Evolutionary conservation across 2,888 invertebrate species (phyloP).

Genomic region (Chelonus formosanus): DNA sequence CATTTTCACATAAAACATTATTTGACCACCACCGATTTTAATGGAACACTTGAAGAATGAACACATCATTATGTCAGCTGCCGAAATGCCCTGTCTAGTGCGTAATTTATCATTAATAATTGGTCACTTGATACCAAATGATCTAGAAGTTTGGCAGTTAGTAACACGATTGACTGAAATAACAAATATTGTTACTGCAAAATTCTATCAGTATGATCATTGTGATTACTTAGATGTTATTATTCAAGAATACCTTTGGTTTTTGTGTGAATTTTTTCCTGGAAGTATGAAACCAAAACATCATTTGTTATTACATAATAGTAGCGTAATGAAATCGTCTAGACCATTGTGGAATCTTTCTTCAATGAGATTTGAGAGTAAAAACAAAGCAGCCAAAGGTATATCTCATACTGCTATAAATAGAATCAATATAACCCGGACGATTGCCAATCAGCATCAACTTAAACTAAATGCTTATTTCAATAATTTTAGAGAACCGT

Average conservation of each 20-base stretch:
- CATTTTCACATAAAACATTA: too few relatives aligned
- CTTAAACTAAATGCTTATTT: not conserved
- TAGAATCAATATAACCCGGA: not conserved
- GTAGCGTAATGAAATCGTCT: constrained; percentile 11
- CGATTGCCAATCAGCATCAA: not conserved
- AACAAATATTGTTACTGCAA: not conserved
- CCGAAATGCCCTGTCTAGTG: constrained; percentile 4
- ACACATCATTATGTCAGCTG: constrained; percentile 3
- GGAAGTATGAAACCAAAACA: constrained; percentile 13
- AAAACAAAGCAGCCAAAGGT: constrained; percentile 11
- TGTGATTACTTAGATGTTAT: not conserved
- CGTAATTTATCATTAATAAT: not conserved
- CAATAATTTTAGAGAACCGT: too few relatives aligned
- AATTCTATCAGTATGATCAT: not conserved
- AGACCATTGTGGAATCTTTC: constrained; percentile 11
- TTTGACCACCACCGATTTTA: constrained; percentile 27
- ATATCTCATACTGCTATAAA: not conserved
- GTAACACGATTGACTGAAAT: not conserved
- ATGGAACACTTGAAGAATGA: not conserved
- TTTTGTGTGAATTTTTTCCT: not conserved
- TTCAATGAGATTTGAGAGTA: constrained; percentile 20
- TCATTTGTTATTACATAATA: constrained; percentile 13
- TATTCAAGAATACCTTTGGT: not conserved
- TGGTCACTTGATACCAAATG: not conserved
- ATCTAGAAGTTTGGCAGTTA: constrained; percentile 2